Base-by-base conservation (phyloP, 2,888 invertebrate genomes). In the Caenorhabditis angaria region DNA sequence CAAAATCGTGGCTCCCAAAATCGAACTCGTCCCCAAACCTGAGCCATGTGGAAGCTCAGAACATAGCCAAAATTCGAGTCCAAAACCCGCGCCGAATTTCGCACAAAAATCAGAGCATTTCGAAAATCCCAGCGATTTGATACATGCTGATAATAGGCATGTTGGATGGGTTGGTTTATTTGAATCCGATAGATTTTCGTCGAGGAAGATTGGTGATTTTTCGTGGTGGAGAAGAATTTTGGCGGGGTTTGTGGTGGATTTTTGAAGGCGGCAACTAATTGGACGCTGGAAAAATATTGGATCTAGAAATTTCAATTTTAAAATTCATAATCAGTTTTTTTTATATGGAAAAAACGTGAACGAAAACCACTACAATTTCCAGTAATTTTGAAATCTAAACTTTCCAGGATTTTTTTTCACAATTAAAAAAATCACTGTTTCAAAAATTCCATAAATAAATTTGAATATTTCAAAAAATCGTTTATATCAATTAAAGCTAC, bases 1-100 rank as follows among this genome's bases (percentile, higher is more conserved):
- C 69, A 91, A 80, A 22, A 90, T 86, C 47, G 89, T 88, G 12
- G 89, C 89, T 1, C 90, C 89, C 61, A 91, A 80, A 65, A 91
- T 90, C 74, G 90, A 90, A 82, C 90, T 90, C n/a, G 90, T 90
- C 8, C 91, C 91, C 72, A 91, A 84, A 5, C 90, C 90, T 3
- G 83, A 83, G 27, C 85, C 85, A 50, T 85, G 85, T 3, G 83
- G 83, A 10, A 85, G 66, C 5, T 65, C 28, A 1, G 82, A 82
- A 18, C 60, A 47, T 10, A 72, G 62, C 2, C 57, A 56, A 12
- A 82, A 68, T 18, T 50, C 14, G 3, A 82, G 24, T 51, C 80
- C 80, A 14, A 18, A n/a, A n/a, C n/a, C n/a, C 48, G 63, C 51
- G 18, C 53, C 25, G 22, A 67, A 51, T 10, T 5, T 27, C n/a